Percentiles rank a stretch among this genome's conserved stretches.
These are phyloP conservation scores for Calvadosia cruxmelitensis DNA, from an alignment of 30 jellyfish, hydroid and myxozoan species.

Conservation along the genomic window DNA sequence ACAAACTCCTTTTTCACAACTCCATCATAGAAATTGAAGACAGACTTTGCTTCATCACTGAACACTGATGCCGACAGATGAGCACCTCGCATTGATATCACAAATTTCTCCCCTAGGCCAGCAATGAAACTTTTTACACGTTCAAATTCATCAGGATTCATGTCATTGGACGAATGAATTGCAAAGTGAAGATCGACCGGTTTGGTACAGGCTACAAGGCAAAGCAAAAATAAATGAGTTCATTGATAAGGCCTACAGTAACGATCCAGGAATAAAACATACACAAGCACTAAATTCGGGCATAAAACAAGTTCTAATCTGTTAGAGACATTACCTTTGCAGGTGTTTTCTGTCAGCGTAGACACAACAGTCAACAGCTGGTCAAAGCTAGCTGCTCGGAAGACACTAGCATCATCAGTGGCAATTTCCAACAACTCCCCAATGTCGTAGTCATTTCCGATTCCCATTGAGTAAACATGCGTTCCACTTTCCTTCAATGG, in stretches of 20 bases:
- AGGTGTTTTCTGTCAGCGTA: slow-evolving; percentile 67
- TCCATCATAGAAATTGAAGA: slow-evolving; percentile 58
- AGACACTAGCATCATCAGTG: slow-evolving; percentile 98
- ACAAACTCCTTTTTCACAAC: slow-evolving; percentile 40
- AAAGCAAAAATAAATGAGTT: not conserved
- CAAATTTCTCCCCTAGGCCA: slow-evolving; percentile 64
- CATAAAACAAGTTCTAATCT: not conserved
- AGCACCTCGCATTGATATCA: slow-evolving; percentile 69
- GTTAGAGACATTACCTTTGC: slow-evolving; percentile 48
- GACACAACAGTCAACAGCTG: slow-evolving; percentile 74
- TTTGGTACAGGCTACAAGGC: slow-evolving; percentile 65
- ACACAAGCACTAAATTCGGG: no score
- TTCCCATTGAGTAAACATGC: slow-evolving; percentile 88
- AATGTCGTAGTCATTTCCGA: slow-evolving; percentile 75
- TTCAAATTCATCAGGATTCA: slow-evolving; percentile 41
- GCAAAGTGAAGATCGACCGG: slow-evolving; percentile 92
- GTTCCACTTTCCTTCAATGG: slow-evolving; percentile 83
- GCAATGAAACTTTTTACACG: slow-evolving; percentile 42
- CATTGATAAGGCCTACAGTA: not conserved
- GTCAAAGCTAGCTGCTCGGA: slow-evolving; percentile 72
- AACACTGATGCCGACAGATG: slow-evolving; percentile 85
- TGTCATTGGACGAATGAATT: slow-evolving; percentile 63
- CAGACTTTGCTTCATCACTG: slow-evolving; percentile 53
- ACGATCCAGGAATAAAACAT: no score
- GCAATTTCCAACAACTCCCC: slow-evolving; percentile 96